Percentiles rank a stretch among this genome's conserved stretches.
These are phyloP conservation scores for Lasiurus borealis DNA, from an alignment of 2,113 vertebrate species.

Conservation along the genomic window DNA sequence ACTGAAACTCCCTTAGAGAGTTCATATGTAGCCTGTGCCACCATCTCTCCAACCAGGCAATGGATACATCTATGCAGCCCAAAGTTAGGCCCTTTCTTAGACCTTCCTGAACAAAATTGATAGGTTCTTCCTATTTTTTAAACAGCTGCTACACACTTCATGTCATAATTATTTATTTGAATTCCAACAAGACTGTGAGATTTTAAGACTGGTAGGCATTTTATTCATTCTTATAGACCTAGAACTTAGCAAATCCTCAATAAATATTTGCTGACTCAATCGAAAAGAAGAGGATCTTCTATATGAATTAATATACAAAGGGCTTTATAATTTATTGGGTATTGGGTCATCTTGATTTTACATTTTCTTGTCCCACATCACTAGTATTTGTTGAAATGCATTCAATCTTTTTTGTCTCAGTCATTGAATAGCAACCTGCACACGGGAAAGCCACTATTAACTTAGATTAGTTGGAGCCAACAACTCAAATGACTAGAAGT, in stretches of 20 bases:
- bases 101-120: background rate
- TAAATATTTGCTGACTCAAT: background rate
- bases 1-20: background rate
- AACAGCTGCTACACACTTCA: background rate
- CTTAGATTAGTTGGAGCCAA: background rate
- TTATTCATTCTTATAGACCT: background rate
- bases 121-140: background rate
- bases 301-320: background rate
- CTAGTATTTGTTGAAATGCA: background rate
- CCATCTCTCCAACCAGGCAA: background rate
- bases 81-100: background rate
- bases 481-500: background rate
- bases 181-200: background rate
- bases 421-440: background rate
- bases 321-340: background rate
- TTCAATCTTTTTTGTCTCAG: background rate
- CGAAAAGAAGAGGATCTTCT: background rate
- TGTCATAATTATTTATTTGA: background rate
- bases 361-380: background rate
- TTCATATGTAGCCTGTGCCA: background rate
- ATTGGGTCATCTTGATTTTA: background rate
- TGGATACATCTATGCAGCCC: background rate
- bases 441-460: background rate
- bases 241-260: background rate
- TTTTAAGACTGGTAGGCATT: background rate